These are phyloP conservation scores for Zaprionus kolodkinae DNA, from an alignment of 1,140 invertebrate species.

Conservation along the genomic window DNA sequence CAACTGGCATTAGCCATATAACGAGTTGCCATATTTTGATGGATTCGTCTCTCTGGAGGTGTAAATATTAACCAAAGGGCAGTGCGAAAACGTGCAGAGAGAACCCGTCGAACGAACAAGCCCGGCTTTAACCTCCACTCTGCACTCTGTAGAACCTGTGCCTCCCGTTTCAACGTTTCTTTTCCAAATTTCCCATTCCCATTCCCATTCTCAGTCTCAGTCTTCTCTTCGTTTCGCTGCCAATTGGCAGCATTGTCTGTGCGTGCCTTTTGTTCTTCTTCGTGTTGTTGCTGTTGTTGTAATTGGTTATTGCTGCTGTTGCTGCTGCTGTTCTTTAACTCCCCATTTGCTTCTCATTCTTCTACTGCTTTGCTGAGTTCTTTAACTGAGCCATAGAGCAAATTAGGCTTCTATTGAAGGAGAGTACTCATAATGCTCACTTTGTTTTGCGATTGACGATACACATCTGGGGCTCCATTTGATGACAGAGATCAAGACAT, in stretches of 20 bases:
- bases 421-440: slow-evolving; percentile 1
- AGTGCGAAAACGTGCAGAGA: slow-evolving; percentile 68
- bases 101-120: slow-evolving; percentile 19
- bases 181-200: not conserved
- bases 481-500: too few relatives aligned
- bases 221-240: slow-evolving; percentile 15
- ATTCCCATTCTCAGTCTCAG: slow-evolving; percentile 8
- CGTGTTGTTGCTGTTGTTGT: slow-evolving; percentile 26
- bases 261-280: slow-evolving; percentile 31
- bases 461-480: too few relatives aligned
- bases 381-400: slow-evolving; percentile 7
- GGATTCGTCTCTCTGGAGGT: slow-evolving; percentile 71
- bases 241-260: slow-evolving; percentile 14
- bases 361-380: not conserved
- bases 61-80: slow-evolving; percentile 79
- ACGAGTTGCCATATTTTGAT: slow-evolving; percentile 78
- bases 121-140: slow-evolving; percentile 1
- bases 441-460: not conserved
- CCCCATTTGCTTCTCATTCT: not conserved
- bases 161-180: not conserved
- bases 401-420: slow-evolving; percentile 33
- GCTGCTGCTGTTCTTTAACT: slow-evolving; percentile 37
- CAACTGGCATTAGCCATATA: slow-evolving; percentile 55
- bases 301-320: slow-evolving; percentile 35
- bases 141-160: not conserved